Evolutionary conservation across 2,888 invertebrate genomes (phyloP).

Genomic region (Andrena hattorfiana): DNA sequence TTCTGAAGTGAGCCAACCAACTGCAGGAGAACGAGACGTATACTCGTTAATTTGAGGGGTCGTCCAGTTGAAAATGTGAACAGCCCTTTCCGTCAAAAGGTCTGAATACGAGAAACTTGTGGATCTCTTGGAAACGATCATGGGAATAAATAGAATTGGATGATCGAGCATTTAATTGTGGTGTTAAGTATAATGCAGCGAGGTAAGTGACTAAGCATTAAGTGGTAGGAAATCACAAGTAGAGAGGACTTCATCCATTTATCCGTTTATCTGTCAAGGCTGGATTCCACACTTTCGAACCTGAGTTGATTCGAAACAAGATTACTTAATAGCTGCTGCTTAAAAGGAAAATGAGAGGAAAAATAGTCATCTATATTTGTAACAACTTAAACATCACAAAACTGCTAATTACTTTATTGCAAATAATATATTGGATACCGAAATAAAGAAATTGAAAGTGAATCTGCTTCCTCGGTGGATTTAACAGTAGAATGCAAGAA

Average conservation of each 20-base stretch:
- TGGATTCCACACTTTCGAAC: too few species aligned
- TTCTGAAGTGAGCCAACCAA: conserved; percentile 1
- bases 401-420: too few species aligned
- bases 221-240: too few species aligned
- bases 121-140: background rate
- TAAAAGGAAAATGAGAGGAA: too few species aligned
- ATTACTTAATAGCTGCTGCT: too few species aligned
- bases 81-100: background rate
- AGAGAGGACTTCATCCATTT: too few species aligned
- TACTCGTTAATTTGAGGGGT: conserved; percentile 16
- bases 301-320: too few species aligned
- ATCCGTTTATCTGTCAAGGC: too few species aligned
- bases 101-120: background rate
- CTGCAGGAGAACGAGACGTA: background rate
- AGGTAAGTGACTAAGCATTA: background rate
- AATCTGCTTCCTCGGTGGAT: background rate
- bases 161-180: too few species aligned
- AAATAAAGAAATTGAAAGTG: background rate
- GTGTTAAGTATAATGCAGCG: background rate
- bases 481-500: background rate
- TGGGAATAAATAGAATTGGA: background rate
- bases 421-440: background rate
- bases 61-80: conserved; percentile 17
- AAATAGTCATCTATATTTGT: too few species aligned
- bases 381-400: too few species aligned